Conservation (phyloP, 1,140 invertebrate species). For the Drosophila quadrilineata region DNA sequence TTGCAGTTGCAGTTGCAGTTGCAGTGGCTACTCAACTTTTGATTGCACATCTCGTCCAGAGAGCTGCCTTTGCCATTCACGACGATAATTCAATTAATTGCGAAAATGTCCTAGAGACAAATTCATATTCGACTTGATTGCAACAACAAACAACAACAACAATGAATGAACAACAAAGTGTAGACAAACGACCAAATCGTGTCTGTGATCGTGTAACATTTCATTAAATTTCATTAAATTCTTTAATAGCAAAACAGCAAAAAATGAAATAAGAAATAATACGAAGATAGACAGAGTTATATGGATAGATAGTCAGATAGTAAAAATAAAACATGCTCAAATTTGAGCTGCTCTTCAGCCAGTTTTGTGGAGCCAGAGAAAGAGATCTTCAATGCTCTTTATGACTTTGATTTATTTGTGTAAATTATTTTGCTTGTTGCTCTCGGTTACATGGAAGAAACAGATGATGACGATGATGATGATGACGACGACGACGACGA, state of each 20-base stretch:
- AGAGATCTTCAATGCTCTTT: conserved; percentile 60
- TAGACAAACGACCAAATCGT: conserved; percentile 54
- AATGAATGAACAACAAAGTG: conserved; percentile 51
- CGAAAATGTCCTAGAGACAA: conserved; percentile 79
- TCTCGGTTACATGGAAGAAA: conserved; percentile 62
- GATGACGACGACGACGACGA: neutral
- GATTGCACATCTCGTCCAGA: conserved; percentile 55
- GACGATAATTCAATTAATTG: conserved; percentile 80
- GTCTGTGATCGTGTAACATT: conserved; percentile 72
- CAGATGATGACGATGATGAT: conserved; percentile 32
- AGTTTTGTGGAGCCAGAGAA: conserved; percentile 30
- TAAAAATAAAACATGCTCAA: neutral
- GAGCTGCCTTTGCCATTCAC: conserved; percentile 72
- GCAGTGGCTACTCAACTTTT: conserved; percentile 53
- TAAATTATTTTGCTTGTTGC: conserved; percentile 78
- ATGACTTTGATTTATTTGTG: conserved; percentile 78
- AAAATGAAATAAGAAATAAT: conserved; percentile 28
- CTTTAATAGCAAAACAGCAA: conserved; percentile 66
- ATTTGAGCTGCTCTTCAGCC: conserved; percentile 22
- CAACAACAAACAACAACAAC: too few species aligned
- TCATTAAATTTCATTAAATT: conserved; percentile 80
- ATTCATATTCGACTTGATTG: conserved; percentile 72
- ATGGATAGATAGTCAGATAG: too few species aligned
- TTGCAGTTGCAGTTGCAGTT: neutral
- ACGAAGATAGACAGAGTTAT: neutral